These are phyloP conservation scores for Furcula furcula DNA, from an alignment of 2,888 invertebrate species.

Conservation along the genomic window DNA sequence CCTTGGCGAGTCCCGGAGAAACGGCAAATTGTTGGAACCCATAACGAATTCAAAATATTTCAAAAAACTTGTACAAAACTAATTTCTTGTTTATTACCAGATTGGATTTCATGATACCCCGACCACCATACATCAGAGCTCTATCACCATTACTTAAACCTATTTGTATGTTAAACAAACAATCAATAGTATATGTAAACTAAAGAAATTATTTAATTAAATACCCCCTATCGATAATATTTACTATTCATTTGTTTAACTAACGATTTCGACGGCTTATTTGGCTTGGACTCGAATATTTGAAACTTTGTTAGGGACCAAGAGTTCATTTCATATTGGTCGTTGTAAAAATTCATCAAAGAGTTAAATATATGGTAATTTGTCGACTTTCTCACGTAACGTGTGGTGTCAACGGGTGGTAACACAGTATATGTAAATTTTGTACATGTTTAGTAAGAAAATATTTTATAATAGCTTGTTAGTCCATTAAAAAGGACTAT, in stretches of 20 bases:
- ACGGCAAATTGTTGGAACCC: no score
- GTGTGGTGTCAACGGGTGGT: slow-evolving; percentile 47
- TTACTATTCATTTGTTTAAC: slow-evolving; percentile 49
- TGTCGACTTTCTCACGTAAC: slow-evolving; percentile 55
- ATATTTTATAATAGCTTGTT: slow-evolving; percentile 23
- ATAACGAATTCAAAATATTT: no score
- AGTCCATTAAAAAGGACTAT: slow-evolving; percentile 9
- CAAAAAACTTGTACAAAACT: slow-evolving; percentile 15
- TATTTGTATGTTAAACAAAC: slow-evolving; percentile 56
- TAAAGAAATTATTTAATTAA: slow-evolving; percentile 61
- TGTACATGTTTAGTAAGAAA: slow-evolving; percentile 1
- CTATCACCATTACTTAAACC: slow-evolving; percentile 47
- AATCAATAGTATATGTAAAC: slow-evolving; percentile 25
- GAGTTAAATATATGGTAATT: slow-evolving; percentile 43
- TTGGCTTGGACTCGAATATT: slow-evolving; percentile 1
- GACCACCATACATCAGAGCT: slow-evolving; percentile 44
- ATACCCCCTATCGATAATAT: slow-evolving; percentile 47
- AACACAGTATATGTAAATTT: slow-evolving; percentile 1
- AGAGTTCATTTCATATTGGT: slow-evolving; percentile 27
- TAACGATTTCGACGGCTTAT: slow-evolving; percentile 1
- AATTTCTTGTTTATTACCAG: slow-evolving; percentile 38
- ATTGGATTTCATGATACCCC: slow-evolving; percentile 49
- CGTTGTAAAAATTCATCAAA: slow-evolving; percentile 30
- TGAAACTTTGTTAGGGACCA: neutral
- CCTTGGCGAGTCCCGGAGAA: no score